These are phyloP conservation scores for Heliconius erato DNA, from an alignment of 2,888 invertebrate species.

Conservation along the genomic window DNA sequence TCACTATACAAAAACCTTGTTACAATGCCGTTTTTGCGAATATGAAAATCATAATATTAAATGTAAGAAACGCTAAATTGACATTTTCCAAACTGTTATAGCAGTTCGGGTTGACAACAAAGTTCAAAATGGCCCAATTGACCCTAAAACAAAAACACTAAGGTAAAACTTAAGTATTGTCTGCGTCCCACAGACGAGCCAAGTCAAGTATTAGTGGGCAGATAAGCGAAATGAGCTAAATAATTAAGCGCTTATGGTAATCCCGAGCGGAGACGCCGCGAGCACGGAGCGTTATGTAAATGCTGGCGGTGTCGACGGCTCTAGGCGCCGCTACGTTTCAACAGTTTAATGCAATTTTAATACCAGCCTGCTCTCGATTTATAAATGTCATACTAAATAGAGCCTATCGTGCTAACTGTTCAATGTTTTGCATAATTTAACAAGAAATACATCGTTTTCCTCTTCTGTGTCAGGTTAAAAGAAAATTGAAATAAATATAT, in stretches of 20 bases:
- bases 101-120: background rate
- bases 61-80: too few relatives aligned
- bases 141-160: too few relatives aligned
- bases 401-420: too few relatives aligned
- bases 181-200: conserved; percentile 40
- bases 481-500: background rate
- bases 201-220: conserved; percentile 50
- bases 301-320: conserved; percentile 39
- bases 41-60: background rate
- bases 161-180: conserved; percentile 48
- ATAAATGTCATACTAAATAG: conserved; percentile 28
- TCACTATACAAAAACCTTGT: background rate
- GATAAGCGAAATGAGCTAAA: conserved; percentile 49
- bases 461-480: background rate
- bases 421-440: too few relatives aligned
- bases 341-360: conserved; percentile 41
- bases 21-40: background rate
- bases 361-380: conserved; percentile 32
- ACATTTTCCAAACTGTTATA: background rate
- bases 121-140: conserved; percentile 3
- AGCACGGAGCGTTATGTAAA: conserved; percentile 48
- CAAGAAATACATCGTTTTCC: background rate
- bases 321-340: conserved; percentile 31
- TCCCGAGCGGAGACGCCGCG: conserved; percentile 42
- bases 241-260: conserved; percentile 51